Evolutionary conservation across 2,888 invertebrate genomes (phyloP).

Genomic region (Elegia similella): DNA sequence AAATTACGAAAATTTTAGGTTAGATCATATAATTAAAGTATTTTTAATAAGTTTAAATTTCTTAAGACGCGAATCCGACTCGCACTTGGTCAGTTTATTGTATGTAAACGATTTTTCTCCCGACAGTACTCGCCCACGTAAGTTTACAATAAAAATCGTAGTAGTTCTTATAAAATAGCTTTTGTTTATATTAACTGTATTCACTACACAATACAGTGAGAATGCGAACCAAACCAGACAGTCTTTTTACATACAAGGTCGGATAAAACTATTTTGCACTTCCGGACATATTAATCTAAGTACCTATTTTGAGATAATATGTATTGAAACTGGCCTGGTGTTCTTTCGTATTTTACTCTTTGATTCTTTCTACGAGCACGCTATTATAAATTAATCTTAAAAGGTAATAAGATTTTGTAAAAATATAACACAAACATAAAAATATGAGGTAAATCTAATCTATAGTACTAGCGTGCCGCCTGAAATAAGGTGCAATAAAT

Average conservation of each 20-base stretch:
- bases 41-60: too few species aligned
- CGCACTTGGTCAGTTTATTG: too few species aligned
- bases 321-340: neutral
- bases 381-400: too few species aligned
- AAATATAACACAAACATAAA: too few species aligned
- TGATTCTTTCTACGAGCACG: too few species aligned
- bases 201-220: neutral
- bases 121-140: neutral
- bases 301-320: neutral
- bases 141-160: neutral
- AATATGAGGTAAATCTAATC: too few species aligned
- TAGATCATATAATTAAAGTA: too few species aligned
- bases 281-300: neutral
- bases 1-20: too few species aligned
- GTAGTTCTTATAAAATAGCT: neutral
- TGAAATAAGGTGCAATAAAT: too few species aligned
- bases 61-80: too few species aligned
- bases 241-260: neutral
- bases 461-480: too few species aligned
- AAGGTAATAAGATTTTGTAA: too few species aligned
- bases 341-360: neutral
- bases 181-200: slow-evolving; percentile 1
- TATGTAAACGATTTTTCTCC: neutral
- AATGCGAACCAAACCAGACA: neutral
- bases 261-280: neutral